A percentile compares a stretch with the other conserved stretches of the same genome.
Conservation (phyloP, 2,888 invertebrate genomes). For the Panzeria rudis region DNA sequence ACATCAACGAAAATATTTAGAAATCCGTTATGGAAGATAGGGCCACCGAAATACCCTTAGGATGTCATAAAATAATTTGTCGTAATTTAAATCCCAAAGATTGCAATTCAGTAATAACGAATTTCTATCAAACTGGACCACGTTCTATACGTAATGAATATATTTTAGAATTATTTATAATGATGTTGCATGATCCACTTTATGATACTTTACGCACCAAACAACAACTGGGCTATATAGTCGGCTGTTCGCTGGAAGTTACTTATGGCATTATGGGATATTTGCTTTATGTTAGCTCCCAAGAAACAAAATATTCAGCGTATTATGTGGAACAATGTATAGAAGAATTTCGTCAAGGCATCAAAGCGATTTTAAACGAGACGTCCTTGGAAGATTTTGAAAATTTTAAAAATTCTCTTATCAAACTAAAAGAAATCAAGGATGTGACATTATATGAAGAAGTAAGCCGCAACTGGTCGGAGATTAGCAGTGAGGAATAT, state of each 20-base stretch:
- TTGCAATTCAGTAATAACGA: constrained; percentile 91
- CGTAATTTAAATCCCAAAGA: constrained; percentile 89
- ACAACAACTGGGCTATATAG: constrained; percentile 95
- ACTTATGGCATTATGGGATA: constrained; percentile 92
- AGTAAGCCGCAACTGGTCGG: constrained; percentile 90
- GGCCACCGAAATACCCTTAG: constrained; percentile 88
- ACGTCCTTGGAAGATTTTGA: constrained; percentile 86
- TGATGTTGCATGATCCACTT: constrained; percentile 93
- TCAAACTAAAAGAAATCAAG: constrained; percentile 89
- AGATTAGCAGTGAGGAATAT: constrained; percentile 89
- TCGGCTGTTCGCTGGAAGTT: constrained; percentile 88
- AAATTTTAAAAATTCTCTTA: constrained; percentile 87
- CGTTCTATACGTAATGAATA: constrained; percentile 86
- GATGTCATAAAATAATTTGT: constrained; percentile 87
- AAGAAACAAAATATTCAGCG: constrained; percentile 89
- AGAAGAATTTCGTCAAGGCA: constrained; percentile 88
- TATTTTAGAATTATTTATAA: constrained; percentile 90
- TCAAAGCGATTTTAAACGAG: constrained; percentile 85
- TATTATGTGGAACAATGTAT: constrained; percentile 89
- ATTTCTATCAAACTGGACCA: constrained; percentile 92
- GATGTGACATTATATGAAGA: constrained; percentile 92
- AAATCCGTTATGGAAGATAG: constrained; percentile 84
- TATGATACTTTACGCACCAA: constrained; percentile 93
- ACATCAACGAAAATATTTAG: constrained; percentile 28
- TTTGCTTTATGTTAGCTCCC: constrained; percentile 90